Conservation (phyloP, 1,140 invertebrate genomes). For the Apis florea region DNA sequence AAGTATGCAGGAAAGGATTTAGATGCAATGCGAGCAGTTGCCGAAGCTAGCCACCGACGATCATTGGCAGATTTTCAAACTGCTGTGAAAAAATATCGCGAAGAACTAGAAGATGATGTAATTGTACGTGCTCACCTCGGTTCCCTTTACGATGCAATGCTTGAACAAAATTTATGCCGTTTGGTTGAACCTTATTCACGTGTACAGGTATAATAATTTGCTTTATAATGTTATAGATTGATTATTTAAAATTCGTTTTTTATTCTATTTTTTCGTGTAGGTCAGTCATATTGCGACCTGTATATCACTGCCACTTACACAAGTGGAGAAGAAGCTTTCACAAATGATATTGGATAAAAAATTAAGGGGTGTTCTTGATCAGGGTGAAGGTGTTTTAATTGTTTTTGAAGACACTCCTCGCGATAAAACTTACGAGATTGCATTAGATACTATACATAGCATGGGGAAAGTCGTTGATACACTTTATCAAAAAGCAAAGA, state of each 20-base stretch:
- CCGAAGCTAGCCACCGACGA: slow-evolving; percentile 96
- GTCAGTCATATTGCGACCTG: slow-evolving; percentile 90
- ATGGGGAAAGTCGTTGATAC: slow-evolving; percentile 99
- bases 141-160: slow-evolving; percentile 98
- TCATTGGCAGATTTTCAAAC: slow-evolving; percentile 97
- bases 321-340: slow-evolving; percentile 99
- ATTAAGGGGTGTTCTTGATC: slow-evolving; percentile 97
- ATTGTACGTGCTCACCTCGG: slow-evolving; percentile 98
- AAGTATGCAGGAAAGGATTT: slow-evolving; percentile 97
- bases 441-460: slow-evolving; percentile 97
- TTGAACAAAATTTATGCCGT: slow-evolving; percentile 99
- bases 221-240: not conserved
- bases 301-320: slow-evolving; percentile 93
- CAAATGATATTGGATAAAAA: slow-evolving; percentile 99
- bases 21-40: slow-evolving; percentile 98
- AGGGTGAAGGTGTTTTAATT: slow-evolving; percentile 97
- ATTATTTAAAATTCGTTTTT: slow-evolving; percentile 4
- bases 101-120: slow-evolving; percentile 96
- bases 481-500: slow-evolving; percentile 98
- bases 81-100: slow-evolving; percentile 91
- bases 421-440: slow-evolving; percentile 98
- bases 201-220: slow-evolving; percentile 87
- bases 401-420: slow-evolving; percentile 97
- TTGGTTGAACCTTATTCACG: slow-evolving; percentile 99
- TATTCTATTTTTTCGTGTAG: slow-evolving; percentile 71